Base-by-base conservation (phyloP, 1,140 invertebrate genomes). In the Holcopasites calliopsidis region DNA sequence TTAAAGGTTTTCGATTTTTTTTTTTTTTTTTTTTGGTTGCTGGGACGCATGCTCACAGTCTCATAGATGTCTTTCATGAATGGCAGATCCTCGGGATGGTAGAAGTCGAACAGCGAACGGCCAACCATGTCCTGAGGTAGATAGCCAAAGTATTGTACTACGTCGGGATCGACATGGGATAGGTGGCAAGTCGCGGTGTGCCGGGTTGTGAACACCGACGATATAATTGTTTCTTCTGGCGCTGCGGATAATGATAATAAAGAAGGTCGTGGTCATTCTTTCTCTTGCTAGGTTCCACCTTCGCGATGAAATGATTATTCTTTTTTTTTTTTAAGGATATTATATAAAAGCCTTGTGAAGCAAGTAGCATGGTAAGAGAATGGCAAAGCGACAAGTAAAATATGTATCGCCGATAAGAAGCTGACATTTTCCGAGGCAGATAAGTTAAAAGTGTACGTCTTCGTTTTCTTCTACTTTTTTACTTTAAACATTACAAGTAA, bases 91-190 rank as follows among this genome's bases (percentile, higher is more conserved):
- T 97, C 95, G 1, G 96, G 96, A 91, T 98, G 97, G 87, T 97
- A 98, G 83, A 97, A 95, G 81, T 96, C 95, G 86, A 98, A 95
- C 10, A 97, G 93, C 38, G 96, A 96, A 77, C 94, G 94, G 0
- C 96, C 95, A 28, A 96, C 92, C 80, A 98, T 93, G 86, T 98
- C 97, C 88, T 98, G 97, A 0, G 97, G 97, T 61, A 98, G 88
- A 89, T 96, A 97, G 0, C 97, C 97, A 71, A 98, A 92, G 82
- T 96, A 95, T 18, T 95, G 94, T 0, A 97, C 95, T 13, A 95
- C 94, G 50, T 95, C 95, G 13, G 93, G 90, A 87, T 97, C 96
- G 8, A 97, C 94, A 85, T 97, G 94, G 44, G 94, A 95, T 40
- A 97, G 92, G 38, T 93, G 93, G 72, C 96, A 96, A 13, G 93